These are phyloP conservation scores for Xanthia icteritia DNA, from an alignment of 2,888 invertebrate genomes.

Conservation along the genomic window DNA sequence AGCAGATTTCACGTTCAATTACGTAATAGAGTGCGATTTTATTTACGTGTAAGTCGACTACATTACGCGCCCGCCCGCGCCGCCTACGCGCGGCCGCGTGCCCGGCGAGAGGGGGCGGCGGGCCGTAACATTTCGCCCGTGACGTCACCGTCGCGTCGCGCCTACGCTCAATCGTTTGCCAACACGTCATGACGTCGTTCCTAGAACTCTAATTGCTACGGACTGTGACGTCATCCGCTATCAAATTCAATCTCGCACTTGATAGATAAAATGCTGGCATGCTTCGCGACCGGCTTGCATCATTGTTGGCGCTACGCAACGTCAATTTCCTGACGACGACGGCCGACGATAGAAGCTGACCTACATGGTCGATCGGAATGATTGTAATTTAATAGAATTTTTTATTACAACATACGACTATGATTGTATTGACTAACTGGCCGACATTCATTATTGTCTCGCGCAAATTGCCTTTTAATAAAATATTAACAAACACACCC, in stretches of 20 bases:
- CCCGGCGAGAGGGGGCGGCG: conserved; percentile 69
- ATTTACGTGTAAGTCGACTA: conserved; percentile 78
- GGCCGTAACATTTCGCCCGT: conserved; percentile 81
- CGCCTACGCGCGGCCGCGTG: conserved; percentile 70
- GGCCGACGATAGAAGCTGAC: conserved; percentile 70
- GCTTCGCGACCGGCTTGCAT: conserved; percentile 71
- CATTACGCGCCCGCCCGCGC: conserved; percentile 71
- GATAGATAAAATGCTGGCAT: conserved; percentile 71
- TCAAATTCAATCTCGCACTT: conserved; percentile 68
- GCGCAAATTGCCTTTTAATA: conserved; percentile 9
- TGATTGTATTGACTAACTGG: conserved; percentile 30
- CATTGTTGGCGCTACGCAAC: conserved; percentile 76
- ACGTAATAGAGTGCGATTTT: conserved; percentile 81
- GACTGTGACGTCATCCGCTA: conserved; percentile 79
- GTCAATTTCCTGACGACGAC: conserved; percentile 76
- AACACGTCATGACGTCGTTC: conserved; percentile 83
- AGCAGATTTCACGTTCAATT: conserved; percentile 87
- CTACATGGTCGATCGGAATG: conserved; percentile 76
- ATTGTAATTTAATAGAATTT: conserved; percentile 67
- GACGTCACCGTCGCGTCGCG: conserved; percentile 86
- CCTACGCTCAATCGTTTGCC: conserved; percentile 81
- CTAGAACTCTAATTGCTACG: conserved; percentile 75
- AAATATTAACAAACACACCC: conserved; percentile 2
- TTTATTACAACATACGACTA: conserved; percentile 31
- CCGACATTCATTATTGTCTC: background rate